Base-by-base conservation (phyloP, 1,140 invertebrate genomes). In the Andricus grossulariae region DNA sequence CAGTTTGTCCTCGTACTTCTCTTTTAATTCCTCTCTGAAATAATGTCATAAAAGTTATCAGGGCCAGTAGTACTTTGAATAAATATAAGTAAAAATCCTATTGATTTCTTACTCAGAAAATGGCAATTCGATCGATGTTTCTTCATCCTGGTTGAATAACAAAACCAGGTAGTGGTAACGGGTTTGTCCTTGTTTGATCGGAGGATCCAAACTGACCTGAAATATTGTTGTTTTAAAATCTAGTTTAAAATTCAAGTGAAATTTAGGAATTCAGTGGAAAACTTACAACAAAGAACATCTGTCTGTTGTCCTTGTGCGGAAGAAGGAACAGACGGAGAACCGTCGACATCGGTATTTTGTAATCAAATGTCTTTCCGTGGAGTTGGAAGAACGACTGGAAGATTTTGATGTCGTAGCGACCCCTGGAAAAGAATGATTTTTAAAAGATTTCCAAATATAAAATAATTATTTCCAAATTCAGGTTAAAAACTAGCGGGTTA, bases 361-460 rank as follows among this genome's bases (percentile, higher is more conserved):
- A 99, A 92, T 99, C 99, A 90, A 99, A 99, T 0, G 99, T 99
- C 94, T 99, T 99, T 91, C 99, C 99, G 89, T 99, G 99, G 73
- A 99, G 94, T 92, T 99, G 98, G 87, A 99, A 97, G 91, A 99
- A 99, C 3, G 97, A 95, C 75, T 97, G 96, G 88, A 99, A 99
- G 57, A 99, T 95, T 93, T 99, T 99, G 90, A 99, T 98, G 89
- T 99, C 99, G 89, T 99, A 99, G 80, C 99, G 97, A 94, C 99
- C 99, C 93, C 97, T 98, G 92, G 92, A 93, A 91, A 85, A 81
- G n/a, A 66, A 75, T 18, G 71, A 55, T 55, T 71, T 6, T 49
- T 54, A 55, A 51, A 45, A 45, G 39, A 45, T 45, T 45, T 8
- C 54, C 1, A n/a, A 55, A 55, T 50, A 18, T 66, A 18, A 49